Evolutionary conservation across 2,797 vertebrate species (phyloP).

Genomic region (Simalia tracyae): DNA sequence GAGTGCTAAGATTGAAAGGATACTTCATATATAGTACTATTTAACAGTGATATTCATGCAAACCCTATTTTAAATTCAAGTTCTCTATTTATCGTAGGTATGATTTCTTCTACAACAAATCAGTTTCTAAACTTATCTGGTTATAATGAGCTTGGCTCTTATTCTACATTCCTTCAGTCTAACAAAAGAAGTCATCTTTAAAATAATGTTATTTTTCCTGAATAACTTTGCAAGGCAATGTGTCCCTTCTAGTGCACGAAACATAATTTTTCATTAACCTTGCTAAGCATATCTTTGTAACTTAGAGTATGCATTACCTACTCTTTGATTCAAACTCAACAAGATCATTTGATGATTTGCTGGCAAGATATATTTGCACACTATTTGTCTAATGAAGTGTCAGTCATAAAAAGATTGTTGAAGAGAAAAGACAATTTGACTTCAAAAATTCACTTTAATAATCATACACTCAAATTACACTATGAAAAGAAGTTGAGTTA

Average conservation of each 20-base stretch:
- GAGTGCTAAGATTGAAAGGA: not conserved
- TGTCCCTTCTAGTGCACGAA: not conserved
- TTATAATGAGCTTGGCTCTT: not conserved
- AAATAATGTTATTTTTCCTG: not conserved
- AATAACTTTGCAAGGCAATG: not conserved
- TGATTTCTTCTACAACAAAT: not conserved
- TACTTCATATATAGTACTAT: not conserved
- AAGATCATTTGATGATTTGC: not conserved
- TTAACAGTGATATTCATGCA: not conserved
- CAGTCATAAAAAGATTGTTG: not conserved
- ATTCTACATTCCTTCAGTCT: not conserved
- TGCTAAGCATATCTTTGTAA: not conserved
- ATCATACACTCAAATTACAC: not conserved
- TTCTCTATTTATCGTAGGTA: not conserved
- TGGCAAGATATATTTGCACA: not conserved
- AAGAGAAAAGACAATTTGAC: not conserved
- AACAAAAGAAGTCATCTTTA: not conserved
- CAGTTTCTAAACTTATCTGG: not conserved
- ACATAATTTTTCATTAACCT: not conserved
- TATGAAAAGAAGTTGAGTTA: not conserved
- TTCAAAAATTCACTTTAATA: conserved; percentile 1
- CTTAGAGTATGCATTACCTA: not conserved
- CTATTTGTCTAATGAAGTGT: not conserved
- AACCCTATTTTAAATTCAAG: not conserved
- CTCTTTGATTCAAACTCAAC: not conserved